phyloP scores from a whole-genome alignment of 2,888 invertebrate genomes.

The Suillia variegata region DNA sequence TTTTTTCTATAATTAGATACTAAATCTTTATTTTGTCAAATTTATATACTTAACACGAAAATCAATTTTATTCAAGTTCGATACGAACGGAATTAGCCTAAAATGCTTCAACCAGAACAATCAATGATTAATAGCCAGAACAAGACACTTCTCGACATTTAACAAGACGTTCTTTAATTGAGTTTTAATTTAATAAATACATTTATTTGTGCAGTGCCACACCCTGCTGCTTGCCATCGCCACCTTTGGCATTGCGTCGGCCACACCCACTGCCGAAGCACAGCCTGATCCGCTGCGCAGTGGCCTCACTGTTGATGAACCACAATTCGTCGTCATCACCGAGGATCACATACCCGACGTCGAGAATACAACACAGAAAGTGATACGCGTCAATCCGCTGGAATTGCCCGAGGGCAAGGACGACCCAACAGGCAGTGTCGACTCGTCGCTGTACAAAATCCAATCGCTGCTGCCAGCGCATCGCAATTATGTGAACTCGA shows the following conservation, averaged over 20 bases:
- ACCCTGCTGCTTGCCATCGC: background rate
- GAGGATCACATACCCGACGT: constrained; percentile 52
- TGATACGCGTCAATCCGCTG: constrained; percentile 51
- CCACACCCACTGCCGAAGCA: constrained; percentile 10
- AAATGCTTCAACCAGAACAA: too few species aligned
- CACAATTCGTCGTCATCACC: constrained; percentile 34
- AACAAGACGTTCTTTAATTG: too few species aligned
- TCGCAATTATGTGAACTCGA: constrained; percentile 42
- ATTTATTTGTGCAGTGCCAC: background rate
- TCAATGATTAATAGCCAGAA: too few species aligned
- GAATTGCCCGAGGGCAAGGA: constrained; percentile 46
- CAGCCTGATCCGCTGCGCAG: background rate
- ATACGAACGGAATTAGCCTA: too few species aligned
- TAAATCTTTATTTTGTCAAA: too few species aligned
- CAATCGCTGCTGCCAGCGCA: constrained; percentile 40
- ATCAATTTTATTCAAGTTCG: too few species aligned
- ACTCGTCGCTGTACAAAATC: constrained; percentile 52
- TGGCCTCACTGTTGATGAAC: constrained; percentile 23
- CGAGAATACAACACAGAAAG: constrained; percentile 50
- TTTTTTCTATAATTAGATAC: too few species aligned
- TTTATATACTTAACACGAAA: too few species aligned
- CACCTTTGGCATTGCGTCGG: background rate
- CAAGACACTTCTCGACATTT: too few species aligned
- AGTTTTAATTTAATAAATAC: too few species aligned
- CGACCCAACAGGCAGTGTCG: constrained; percentile 35